Evolutionary conservation across 2,797 vertebrate species (phyloP).

Genomic region (Chrysocyon brachyurus): DNA sequence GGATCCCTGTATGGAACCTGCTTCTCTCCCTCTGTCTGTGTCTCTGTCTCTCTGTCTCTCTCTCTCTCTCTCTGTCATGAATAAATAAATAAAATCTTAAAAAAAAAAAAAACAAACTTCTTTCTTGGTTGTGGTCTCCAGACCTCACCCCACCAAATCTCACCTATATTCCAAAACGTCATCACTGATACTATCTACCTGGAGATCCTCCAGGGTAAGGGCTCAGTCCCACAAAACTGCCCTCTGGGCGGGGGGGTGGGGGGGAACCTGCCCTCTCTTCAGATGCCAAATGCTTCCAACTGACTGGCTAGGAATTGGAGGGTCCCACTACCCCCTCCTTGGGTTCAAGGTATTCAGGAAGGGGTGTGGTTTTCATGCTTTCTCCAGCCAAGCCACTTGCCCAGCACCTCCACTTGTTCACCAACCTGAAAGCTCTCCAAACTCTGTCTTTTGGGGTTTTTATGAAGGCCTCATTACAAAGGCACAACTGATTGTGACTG

Average conservation of each 20-base stretch:
- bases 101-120: background rate
- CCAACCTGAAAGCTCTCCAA: background rate
- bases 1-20: too few relatives aligned
- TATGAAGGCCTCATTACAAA: slow-evolving; percentile 7
- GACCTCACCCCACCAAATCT: background rate
- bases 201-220: background rate
- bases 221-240: background rate
- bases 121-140: background rate
- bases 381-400: background rate
- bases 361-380: background rate
- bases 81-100: too few relatives aligned
- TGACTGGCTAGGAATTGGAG: background rate
- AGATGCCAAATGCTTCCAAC: background rate
- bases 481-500: background rate
- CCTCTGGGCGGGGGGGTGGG: too few relatives aligned
- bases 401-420: background rate
- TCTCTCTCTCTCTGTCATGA: too few relatives aligned
- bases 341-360: background rate
- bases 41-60: too few relatives aligned
- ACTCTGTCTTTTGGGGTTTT: background rate
- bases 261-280: too few relatives aligned
- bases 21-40: too few relatives aligned
- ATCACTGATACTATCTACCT: background rate
- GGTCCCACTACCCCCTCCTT: background rate
- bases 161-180: background rate